These are phyloP conservation scores for Ara ararauna DNA, from an alignment of 2,797 vertebrate species.

Conservation along the genomic window DNA sequence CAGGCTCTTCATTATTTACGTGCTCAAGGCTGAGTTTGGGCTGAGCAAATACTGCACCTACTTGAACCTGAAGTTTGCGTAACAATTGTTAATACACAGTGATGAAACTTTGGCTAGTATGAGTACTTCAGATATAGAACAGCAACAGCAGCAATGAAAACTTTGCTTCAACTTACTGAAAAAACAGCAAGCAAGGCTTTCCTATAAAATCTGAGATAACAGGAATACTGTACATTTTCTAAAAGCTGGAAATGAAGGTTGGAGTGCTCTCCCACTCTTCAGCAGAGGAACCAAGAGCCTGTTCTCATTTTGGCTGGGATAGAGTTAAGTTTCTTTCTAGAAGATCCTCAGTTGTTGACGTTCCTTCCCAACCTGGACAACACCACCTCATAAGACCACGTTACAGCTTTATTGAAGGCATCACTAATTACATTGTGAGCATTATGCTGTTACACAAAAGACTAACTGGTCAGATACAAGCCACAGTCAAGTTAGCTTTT, in stretches of 20 bases:
- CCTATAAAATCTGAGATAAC: background rate
- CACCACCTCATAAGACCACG: background rate
- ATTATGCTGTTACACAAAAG: background rate
- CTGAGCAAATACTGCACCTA: background rate
- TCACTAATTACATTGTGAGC: background rate
- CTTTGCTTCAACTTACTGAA: background rate
- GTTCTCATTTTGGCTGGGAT: background rate
- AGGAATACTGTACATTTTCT: background rate
- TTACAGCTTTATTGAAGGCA: background rate
- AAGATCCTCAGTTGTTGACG: background rate
- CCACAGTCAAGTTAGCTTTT: background rate
- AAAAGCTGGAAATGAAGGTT: background rate
- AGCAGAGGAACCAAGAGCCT: background rate
- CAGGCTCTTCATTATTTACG: background rate
- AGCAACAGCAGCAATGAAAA: background rate
- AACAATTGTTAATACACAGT: background rate
- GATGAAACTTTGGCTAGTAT: background rate
- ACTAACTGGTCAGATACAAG: background rate
- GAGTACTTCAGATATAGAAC: background rate
- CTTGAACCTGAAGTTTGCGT: background rate
- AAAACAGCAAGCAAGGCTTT: background rate
- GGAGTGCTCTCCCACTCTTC: background rate
- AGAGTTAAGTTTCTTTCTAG: background rate
- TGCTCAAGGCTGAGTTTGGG: background rate
- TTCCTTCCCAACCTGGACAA: background rate